phyloP scores from a whole-genome alignment of 2,797 vertebrate species.

The Melanotaenia boesemani region DNA sequence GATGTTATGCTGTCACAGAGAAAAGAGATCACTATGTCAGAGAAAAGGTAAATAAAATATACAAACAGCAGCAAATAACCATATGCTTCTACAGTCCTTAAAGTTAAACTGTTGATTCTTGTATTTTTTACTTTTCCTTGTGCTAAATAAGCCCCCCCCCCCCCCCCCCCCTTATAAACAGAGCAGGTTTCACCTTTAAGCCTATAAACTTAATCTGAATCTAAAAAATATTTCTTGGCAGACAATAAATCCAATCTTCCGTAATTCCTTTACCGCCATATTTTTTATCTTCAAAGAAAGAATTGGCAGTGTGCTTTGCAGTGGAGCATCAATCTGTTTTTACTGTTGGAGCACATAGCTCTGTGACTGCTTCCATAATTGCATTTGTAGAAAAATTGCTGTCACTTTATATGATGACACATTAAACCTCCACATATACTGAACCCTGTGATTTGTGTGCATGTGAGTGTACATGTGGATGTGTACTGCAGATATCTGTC shows the following conservation, averaged over 20 bases:
- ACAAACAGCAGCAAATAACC: not conserved
- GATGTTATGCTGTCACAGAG: conserved; percentile 9
- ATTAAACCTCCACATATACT: conserved; percentile 34
- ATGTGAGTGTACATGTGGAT: not conserved
- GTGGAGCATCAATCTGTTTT: conserved; percentile 48
- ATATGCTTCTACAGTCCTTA: not conserved
- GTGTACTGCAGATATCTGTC: not conserved
- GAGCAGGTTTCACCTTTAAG: conserved; percentile 21
- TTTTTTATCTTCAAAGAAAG: conserved; percentile 21
- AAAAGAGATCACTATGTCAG: conserved; percentile 34
- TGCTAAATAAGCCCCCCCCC: not conserved
- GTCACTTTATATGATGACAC: conserved; percentile 49
- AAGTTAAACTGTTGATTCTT: not conserved
- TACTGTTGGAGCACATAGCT: conserved; percentile 43
- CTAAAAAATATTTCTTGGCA: conserved; percentile 2
- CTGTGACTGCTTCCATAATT: conserved; percentile 15
- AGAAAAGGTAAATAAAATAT: conserved; percentile 2
- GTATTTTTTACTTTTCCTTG: not conserved
- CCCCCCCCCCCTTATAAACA: conserved; percentile 2
- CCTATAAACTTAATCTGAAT: conserved; percentile 24
- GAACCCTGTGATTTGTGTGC: conserved; percentile 12
- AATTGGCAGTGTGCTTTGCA: conserved; percentile 9
- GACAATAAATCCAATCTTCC: conserved; percentile 21
- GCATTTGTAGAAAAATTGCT: conserved; percentile 50
- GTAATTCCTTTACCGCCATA: conserved; percentile 21